phyloP scores from a whole-genome alignment of 37 sponge, comb jelly and placozoan genomes.

The Hexactinellida sp. region DNA sequence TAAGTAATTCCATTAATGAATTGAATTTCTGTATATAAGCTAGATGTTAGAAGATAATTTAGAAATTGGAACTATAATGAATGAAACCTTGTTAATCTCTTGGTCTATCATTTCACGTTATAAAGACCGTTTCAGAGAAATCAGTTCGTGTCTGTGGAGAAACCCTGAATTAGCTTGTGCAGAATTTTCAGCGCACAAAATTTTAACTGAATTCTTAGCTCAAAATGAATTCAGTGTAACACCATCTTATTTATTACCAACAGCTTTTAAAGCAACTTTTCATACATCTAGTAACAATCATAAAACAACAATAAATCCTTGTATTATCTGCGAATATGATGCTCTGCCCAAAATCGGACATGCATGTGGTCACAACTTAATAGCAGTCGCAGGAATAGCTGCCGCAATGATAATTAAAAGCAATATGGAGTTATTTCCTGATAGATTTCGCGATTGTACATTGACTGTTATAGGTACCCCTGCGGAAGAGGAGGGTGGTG shows the following conservation, averaged over 20 bases:
- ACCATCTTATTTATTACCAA: conserved; percentile 30
- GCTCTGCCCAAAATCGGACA: conserved; percentile 77
- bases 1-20: too few relatives aligned
- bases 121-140: background rate
- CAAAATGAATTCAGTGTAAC: conserved; percentile 53
- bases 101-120: too few relatives aligned
- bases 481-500: conserved; percentile 76
- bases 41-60: too few relatives aligned
- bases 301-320: background rate
- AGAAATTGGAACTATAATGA: too few relatives aligned
- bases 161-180: conserved; percentile 33
- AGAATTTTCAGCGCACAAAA: conserved; percentile 16
- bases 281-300: background rate
- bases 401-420: conserved; percentile 64
- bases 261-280: conserved; percentile 60
- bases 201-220: conserved; percentile 42
- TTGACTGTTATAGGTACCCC: conserved; percentile 55
- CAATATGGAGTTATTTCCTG: conserved; percentile 23
- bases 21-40: too few relatives aligned
- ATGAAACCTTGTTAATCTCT: too few relatives aligned
- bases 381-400: conserved; percentile 64
- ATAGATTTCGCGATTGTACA: background rate
- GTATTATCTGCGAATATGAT: conserved; percentile 72
- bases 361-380: conserved; percentile 80
- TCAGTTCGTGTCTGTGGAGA: conserved; percentile 28